These are phyloP conservation scores for Conomelus anceps DNA, from an alignment of 2,888 invertebrate genomes.

Conservation along the genomic window DNA sequence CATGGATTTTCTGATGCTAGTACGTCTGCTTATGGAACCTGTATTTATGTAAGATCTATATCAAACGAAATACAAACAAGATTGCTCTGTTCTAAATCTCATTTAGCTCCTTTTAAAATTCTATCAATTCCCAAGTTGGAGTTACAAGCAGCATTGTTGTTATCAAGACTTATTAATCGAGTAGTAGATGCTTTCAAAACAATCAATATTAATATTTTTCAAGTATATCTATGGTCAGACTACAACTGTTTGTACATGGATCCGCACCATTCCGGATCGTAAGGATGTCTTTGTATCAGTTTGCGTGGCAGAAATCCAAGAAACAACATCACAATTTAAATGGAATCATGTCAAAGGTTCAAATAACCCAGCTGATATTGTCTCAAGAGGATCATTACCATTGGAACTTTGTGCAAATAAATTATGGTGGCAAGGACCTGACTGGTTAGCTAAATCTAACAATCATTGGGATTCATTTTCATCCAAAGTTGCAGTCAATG, in stretches of 20 bases:
- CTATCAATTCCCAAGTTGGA: background rate
- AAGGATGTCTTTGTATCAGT: conserved; percentile 10
- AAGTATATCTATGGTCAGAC: conserved; percentile 2
- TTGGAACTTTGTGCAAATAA: conserved; percentile 4
- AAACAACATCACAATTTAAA: conserved; percentile 12
- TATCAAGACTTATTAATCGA: background rate
- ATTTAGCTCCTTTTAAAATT: background rate
- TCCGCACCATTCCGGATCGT: background rate
- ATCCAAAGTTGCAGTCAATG: too few species aligned
- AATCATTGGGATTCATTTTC: background rate
- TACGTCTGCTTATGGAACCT: background rate
- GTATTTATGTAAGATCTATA: background rate
- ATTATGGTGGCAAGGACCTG: conserved; percentile 23
- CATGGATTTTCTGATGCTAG: background rate
- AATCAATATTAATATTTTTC: background rate
- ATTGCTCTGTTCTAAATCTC: background rate
- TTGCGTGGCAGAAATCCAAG: conserved; percentile 11
- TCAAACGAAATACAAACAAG: background rate
- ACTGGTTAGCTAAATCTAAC: conserved; percentile 22
- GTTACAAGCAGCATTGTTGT: background rate
- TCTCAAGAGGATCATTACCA: conserved; percentile 27
- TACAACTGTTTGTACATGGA: conserved; percentile 9
- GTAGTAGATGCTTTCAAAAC: background rate
- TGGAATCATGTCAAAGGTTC: conserved; percentile 24
- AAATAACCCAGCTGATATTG: conserved; percentile 37